Evolutionary conservation across 2,113 vertebrate species (phyloP).

Genomic region (Gobio gobio): DNA sequence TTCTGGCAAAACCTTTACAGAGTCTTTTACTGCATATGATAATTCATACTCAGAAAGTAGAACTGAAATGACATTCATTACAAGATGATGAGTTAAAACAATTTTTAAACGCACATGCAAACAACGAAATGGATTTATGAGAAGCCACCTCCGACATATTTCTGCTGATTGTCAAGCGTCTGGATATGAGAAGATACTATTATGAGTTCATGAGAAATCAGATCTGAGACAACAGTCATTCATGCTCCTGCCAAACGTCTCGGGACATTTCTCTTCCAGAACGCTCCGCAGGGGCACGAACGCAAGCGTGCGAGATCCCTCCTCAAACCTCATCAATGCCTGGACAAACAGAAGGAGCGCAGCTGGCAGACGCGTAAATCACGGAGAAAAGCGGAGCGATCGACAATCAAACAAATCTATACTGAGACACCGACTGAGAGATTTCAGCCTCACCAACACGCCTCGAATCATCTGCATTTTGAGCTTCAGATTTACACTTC

Average conservation of each 20-base stretch:
- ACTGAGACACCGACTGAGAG: neutral
- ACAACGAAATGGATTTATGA: neutral
- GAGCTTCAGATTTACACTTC: neutral
- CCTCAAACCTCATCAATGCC: constrained; percentile 40
- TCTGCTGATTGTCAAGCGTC: neutral
- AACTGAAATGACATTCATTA: no score
- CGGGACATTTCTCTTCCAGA: neutral
- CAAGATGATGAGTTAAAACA: no score
- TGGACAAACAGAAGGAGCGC: constrained; percentile 26
- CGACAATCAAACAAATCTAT: constrained; percentile 44
- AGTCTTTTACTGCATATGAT: no score
- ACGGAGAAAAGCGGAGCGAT: constrained; percentile 29
- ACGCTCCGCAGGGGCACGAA: neutral
- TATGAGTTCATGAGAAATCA: neutral
- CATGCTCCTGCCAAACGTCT: neutral
- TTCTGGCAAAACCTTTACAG: no score
- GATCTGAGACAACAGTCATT: neutral
- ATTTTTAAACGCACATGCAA: no score
- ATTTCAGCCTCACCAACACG: no score
- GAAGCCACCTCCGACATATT: neutral
- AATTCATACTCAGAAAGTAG: no score
- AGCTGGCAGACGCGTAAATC: neutral
- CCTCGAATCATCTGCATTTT: neutral
- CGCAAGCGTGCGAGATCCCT: constrained; percentile 7
- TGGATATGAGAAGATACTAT: neutral